Evolutionary conservation across 2,113 vertebrate species (phyloP).

Genomic region (Mormyrus lacerda): DNA sequence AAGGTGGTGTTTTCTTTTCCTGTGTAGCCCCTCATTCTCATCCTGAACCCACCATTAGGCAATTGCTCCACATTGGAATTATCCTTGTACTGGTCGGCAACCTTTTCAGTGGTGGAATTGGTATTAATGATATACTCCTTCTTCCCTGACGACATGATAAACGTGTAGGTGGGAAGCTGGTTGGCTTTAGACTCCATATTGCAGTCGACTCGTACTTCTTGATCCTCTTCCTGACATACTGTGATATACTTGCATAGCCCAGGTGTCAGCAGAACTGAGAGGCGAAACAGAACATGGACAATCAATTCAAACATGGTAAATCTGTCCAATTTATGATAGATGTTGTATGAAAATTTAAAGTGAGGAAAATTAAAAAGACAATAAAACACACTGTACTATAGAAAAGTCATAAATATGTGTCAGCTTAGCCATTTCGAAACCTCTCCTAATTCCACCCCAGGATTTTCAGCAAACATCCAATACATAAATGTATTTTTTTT

Average conservation of each 20-base stretch:
- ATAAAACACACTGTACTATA: background rate
- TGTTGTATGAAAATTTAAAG: background rate
- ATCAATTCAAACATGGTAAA: background rate
- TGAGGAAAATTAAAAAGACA: background rate
- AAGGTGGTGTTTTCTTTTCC: conserved; percentile 56
- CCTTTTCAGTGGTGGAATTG: conserved; percentile 53
- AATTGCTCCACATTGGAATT: conserved; percentile 48
- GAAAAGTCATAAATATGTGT: background rate
- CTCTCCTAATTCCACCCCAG: background rate
- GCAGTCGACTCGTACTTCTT: conserved; percentile 60
- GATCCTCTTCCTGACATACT: conserved; percentile 56
- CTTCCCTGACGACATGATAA: conserved; percentile 54
- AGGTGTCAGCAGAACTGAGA: conserved; percentile 47
- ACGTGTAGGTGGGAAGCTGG: conserved; percentile 52
- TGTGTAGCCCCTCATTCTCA: conserved; percentile 44
- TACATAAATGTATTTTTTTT: background rate
- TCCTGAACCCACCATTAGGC: conserved; percentile 46
- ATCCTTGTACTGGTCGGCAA: conserved; percentile 41
- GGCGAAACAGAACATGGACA: background rate
- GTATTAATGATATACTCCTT: conserved; percentile 55
- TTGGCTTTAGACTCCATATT: conserved; percentile 33
- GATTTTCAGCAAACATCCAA: background rate
- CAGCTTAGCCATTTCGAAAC: background rate
- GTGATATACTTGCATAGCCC: conserved; percentile 39
- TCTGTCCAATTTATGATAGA: background rate